Base-by-base conservation (phyloP, 2,113 vertebrate species). In the Oxyura jamaicensis region DNA sequence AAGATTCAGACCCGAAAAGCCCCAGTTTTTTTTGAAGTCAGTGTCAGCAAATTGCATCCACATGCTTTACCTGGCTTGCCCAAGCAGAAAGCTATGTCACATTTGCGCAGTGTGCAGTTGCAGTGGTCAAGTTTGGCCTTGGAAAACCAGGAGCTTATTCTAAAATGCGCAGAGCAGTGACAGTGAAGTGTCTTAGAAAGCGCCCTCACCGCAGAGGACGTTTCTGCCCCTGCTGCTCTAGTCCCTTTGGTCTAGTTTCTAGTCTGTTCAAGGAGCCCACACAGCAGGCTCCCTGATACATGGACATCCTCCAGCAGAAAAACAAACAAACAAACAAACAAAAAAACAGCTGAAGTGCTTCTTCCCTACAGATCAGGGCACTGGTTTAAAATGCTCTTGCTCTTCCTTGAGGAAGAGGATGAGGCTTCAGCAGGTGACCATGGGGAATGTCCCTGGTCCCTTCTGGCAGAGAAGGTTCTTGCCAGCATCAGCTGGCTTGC, bases 401-500 rank as follows among this genome's bases (percentile, higher is more conserved):
- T 71, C 46, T 21, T 13, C 56, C 20, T 2, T 53, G 62, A 71
- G 48, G n/a, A 78, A 28, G 11, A 67, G 52, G 15, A 5, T 33
- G 7, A 42, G 17, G 11, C 44, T 93, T 90, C 88, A 53, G 23
- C 19, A 9, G 13, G 60, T 65, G 60, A 56, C 31, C 1, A 0
- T 28, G 20, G 28, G 77, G 35, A 88, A 48, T 0, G 1, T 28
- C 16, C 33, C 39, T 50, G 39, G 21, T 41, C 60, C 76, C 56
- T 68, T 23, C 78, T 59, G 60, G 26, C 48, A 90, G 42, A 62
- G 67, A 41, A 26, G 15, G 10, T 4, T 91, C 48, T 86, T 1
- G 3, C 0, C 18, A 74, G 28, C 3, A 2, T 60, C 2, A 3
- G 21, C 48, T 41, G 68, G 31, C 39, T 82, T 7, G 1, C 58